phyloP scores from a whole-genome alignment of 2,888 invertebrate genomes.

The Leptopilina syphax region DNA sequence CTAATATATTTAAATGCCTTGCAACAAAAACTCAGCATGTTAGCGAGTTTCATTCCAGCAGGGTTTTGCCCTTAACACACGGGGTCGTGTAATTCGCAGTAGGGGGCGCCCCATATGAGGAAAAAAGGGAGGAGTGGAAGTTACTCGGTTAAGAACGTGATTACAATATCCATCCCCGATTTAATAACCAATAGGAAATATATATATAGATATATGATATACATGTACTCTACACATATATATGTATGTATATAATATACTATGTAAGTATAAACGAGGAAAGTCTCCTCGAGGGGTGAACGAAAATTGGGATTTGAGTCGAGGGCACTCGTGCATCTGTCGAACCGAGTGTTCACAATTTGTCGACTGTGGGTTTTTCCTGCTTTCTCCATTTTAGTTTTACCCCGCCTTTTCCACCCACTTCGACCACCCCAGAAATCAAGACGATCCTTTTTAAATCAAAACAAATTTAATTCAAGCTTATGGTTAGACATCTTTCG shows the following conservation, averaged over 20 bases:
- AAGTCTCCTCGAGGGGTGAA: slow-evolving; percentile 49
- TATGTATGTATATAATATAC: slow-evolving; percentile 43
- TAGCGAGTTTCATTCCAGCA: slow-evolving; percentile 40
- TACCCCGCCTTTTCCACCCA: slow-evolving; percentile 37
- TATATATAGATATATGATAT: slow-evolving; percentile 47
- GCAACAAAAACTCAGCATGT: slow-evolving; percentile 57
- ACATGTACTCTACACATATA: slow-evolving; percentile 51
- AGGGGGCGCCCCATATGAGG: slow-evolving; percentile 50
- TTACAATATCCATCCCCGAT: slow-evolving; percentile 71
- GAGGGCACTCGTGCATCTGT: slow-evolving; percentile 64
- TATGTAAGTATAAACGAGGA: slow-evolving; percentile 48
- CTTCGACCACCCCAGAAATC: slow-evolving; percentile 45
- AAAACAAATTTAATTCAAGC: slow-evolving; percentile 54
- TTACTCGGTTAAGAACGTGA: slow-evolving; percentile 66
- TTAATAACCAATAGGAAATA: slow-evolving; percentile 65
- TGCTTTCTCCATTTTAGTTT: background rate
- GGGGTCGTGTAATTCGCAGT: slow-evolving; percentile 48
- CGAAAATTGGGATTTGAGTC: slow-evolving; percentile 61
- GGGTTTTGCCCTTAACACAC: slow-evolving; percentile 48
- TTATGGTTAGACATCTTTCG: slow-evolving; percentile 50
- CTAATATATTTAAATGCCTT: slow-evolving; percentile 49
- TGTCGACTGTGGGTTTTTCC: slow-evolving; percentile 26
- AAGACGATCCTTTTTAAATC: slow-evolving; percentile 55
- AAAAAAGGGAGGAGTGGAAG: slow-evolving; percentile 53
- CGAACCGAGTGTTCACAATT: slow-evolving; percentile 55